Base-by-base conservation (phyloP, 2,113 vertebrate genomes). In the Arizona elegans region DNA sequence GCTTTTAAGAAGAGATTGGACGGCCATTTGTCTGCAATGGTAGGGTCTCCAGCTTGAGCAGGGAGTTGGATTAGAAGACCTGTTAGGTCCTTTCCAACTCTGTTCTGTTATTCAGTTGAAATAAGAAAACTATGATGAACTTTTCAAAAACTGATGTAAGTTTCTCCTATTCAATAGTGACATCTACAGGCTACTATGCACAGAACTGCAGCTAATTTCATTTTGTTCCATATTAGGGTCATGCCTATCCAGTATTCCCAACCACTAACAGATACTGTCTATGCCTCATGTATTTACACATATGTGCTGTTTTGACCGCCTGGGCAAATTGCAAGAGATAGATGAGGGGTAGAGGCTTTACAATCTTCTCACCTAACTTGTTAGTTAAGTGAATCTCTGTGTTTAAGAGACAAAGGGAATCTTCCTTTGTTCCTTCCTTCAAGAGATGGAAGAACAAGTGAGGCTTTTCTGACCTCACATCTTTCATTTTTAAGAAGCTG, bases 91-190 rank as follows among this genome's bases (percentile, higher is more conserved):
- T 24, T 70, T 70, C 65, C 65, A 70, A 33, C 13, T 33, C n/a
- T 33, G n/a, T 70, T 70, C 65, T 70, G 29, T n/a, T n/a, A 65
- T 29, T 81, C 70, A 38, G 2, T 38, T 81, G 75, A 81, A 81
- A 81, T 43, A 33, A 75, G 0, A 1, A 81, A 81, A 19, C 17
- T 81, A 38, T 81, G 19, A 81, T 21, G 7, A 81, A 81, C 75
- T 43, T 21, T 81, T 81, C 33, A 81, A 81, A 43, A 43, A 10
- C n/a, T 43, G 75, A 8, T 81, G 33, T 75, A 75, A 38, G 15
- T 81, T 81, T 81, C 15, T 43, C 85, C 75, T 95, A 55, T 59
- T 94, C 43, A 87, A 9, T 81, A 54, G 43, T 89, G 94, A 91
- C 75, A 90, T 91, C 92, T 94, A n/a, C 33, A 94, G 93, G 47